Conservation (phyloP, 2,888 invertebrate genomes). For the Glyphotaelius pellucidus region DNA sequence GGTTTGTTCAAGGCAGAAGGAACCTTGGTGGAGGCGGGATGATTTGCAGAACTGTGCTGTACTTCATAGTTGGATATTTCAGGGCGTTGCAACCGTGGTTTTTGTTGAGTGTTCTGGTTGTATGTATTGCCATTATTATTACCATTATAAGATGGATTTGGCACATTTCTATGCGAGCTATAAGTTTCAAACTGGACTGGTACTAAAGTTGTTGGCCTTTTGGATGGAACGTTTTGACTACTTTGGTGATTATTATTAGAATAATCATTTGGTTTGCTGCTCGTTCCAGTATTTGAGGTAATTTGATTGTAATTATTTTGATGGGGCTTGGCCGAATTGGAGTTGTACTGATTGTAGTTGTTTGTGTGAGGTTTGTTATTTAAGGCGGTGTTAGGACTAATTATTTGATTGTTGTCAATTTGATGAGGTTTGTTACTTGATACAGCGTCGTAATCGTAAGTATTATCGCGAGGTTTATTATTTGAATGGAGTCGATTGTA, state of each 20-base stretch:
- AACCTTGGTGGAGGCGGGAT: conserved; percentile 47
- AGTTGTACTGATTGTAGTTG: not conserved
- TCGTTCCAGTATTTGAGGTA: not conserved
- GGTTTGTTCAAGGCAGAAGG: conserved; percentile 67
- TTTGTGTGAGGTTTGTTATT: conserved; percentile 45
- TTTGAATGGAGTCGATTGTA: not conserved
- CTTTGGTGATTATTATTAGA: conserved; percentile 18
- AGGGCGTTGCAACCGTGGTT: conserved; percentile 50
- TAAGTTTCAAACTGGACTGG: conserved; percentile 51
- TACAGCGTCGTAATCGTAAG: not conserved
- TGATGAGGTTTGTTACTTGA: not conserved
- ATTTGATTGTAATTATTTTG: not conserved
- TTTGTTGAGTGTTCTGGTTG: not conserved
- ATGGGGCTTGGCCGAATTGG: not conserved
- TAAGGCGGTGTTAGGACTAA: not conserved
- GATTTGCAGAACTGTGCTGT: conserved; percentile 68
- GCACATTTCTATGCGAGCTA: conserved; percentile 35
- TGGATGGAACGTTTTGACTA: not conserved
- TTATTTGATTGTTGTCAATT: conserved; percentile 8
- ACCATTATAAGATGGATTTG: conserved; percentile 27
- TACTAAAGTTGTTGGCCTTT: conserved; percentile 42
- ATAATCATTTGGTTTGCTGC: not conserved
- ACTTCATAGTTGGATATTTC: conserved; percentile 72
- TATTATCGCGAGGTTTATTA: not conserved
- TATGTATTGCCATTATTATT: not conserved